phyloP scores from a whole-genome alignment of 2,888 invertebrate species.

The Hypercompe scribonia region DNA sequence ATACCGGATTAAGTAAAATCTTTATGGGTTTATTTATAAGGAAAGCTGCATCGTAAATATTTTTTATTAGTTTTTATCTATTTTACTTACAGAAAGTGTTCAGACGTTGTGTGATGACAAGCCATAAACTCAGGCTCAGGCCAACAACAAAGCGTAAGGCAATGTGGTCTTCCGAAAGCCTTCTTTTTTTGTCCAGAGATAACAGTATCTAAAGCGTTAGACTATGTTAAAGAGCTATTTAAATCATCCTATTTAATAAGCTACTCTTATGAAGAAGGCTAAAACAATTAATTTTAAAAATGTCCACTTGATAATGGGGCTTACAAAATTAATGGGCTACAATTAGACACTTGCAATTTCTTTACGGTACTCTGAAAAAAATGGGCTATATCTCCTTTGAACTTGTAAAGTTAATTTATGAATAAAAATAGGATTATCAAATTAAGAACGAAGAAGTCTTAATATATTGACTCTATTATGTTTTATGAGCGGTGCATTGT shows the following conservation, averaged over 20 bases:
- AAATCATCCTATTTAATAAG: no score
- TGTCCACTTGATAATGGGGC: no score
- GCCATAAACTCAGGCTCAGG: not conserved
- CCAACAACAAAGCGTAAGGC: not conserved
- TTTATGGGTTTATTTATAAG: not conserved
- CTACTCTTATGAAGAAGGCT: no score
- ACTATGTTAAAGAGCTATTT: not conserved
- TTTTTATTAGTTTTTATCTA: not conserved
- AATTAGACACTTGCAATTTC: not conserved
- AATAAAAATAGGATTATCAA: not conserved
- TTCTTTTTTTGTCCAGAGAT: not conserved
- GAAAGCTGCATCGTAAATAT: not conserved
- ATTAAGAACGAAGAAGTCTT: not conserved
- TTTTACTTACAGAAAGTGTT: not conserved
- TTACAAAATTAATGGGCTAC: no score
- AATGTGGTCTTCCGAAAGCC: no score
- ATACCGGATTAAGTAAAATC: not conserved
- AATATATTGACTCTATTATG: not conserved
- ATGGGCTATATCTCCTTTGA: not conserved
- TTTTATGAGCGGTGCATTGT: not conserved
- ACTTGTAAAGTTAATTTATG: not conserved
- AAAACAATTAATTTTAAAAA: no score
- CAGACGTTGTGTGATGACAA: not conserved
- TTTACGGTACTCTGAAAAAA: not conserved
- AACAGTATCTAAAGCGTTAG: not conserved